A percentile compares a stretch with the other conserved stretches of the same genome.
Conservation (phyloP, 2,888 invertebrate genomes). For the Temnothorax unifasciatus region DNA sequence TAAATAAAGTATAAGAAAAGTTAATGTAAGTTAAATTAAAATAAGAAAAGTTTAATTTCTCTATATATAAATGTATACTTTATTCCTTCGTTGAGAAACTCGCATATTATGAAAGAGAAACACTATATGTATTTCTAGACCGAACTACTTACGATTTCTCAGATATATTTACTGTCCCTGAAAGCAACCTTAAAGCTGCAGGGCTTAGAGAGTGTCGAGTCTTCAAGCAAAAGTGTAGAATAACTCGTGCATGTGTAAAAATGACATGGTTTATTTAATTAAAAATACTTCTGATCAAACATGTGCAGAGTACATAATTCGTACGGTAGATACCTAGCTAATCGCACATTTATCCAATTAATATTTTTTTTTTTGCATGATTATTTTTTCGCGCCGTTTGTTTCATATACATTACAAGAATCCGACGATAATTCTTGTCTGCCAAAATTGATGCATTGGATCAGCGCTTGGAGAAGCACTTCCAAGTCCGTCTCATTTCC, state of each 20-base stretch:
- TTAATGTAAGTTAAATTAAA: too few species aligned
- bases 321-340: neutral
- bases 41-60: neutral
- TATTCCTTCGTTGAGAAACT: neutral
- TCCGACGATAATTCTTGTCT: neutral
- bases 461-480: neutral
- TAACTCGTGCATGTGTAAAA: slow-evolving; percentile 58
- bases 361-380: neutral
- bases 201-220: slow-evolving; percentile 78
- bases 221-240: slow-evolving; percentile 74
- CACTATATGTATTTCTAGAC: neutral
- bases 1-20: neutral
- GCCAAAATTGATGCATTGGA: neutral
- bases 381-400: neutral
- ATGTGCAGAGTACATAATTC: neutral
- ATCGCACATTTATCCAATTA: neutral
- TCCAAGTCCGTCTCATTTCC: neutral
- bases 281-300: neutral
- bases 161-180: slow-evolving; percentile 60
- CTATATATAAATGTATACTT: slow-evolving; percentile 4
- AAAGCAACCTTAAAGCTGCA: slow-evolving; percentile 79
- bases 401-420: neutral
- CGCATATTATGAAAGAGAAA: neutral
- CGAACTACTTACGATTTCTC: neutral
- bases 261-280: neutral